Evolutionary conservation across 2,888 invertebrate genomes (phyloP).

Genomic region (Congeria kusceri): DNA sequence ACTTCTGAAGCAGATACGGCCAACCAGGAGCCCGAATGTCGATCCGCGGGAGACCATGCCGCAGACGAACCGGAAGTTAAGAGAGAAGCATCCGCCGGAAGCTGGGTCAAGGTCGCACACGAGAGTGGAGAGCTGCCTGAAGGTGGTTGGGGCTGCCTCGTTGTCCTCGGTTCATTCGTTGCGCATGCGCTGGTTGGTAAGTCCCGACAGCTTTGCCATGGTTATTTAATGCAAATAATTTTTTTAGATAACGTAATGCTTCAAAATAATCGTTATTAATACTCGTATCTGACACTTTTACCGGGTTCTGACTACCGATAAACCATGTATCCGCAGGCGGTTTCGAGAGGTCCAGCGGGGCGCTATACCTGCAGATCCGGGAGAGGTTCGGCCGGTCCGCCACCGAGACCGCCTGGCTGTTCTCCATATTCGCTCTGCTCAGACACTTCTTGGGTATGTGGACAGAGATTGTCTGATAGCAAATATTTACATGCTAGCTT

Average conservation of each 20-base stretch:
- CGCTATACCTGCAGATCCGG: constrained; percentile 69
- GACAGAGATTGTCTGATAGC: too few relatives aligned
- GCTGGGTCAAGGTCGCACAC: not conserved
- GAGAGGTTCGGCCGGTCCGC: constrained; percentile 66
- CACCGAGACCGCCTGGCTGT: constrained; percentile 74
- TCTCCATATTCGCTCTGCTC: constrained; percentile 64
- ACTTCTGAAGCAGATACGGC: too few relatives aligned
- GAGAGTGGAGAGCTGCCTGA: constrained; percentile 51
- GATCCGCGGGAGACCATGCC: too few relatives aligned
- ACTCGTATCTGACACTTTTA: too few relatives aligned
- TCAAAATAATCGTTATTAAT: too few relatives aligned
- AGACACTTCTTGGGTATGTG: constrained; percentile 52
- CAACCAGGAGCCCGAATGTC: too few relatives aligned
- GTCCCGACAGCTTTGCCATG: not conserved
- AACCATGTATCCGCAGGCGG: constrained; percentile 62
- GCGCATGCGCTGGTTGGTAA: constrained; percentile 71
- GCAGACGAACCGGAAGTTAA: not conserved
- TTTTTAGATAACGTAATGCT: too few relatives aligned
- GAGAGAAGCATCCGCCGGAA: not conserved
- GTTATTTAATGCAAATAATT: too few relatives aligned
- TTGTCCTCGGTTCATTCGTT: constrained; percentile 71
- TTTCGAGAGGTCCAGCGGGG: constrained; percentile 72
- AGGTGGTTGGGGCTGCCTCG: constrained; percentile 79
- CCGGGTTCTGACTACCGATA: too few relatives aligned
- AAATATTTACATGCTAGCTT: too few relatives aligned